These are phyloP conservation scores for Prenolepis imparis DNA, from an alignment of 2,888 invertebrate genomes.

Conservation along the genomic window DNA sequence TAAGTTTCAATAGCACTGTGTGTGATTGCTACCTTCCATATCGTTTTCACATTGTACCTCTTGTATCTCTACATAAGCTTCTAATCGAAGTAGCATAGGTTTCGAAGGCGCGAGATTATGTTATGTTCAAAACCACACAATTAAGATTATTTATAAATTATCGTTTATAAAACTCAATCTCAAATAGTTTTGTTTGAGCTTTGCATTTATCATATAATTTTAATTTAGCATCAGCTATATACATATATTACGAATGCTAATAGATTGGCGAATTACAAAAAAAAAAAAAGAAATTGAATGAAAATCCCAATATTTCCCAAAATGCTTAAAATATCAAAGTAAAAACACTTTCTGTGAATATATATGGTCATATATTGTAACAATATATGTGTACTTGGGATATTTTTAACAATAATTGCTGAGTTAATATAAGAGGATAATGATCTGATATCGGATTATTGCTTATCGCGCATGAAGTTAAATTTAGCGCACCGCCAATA, in stretches of 20 bases:
- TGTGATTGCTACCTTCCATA: slow-evolving; percentile 34
- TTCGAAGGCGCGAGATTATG: background rate
- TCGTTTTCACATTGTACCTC: background rate
- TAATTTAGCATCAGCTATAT: background rate
- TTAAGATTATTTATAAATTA: background rate
- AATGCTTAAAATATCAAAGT: background rate
- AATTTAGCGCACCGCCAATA: background rate
- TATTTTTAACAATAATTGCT: background rate
- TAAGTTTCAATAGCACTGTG: slow-evolving; percentile 25
- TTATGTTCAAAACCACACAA: background rate
- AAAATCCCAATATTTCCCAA: background rate
- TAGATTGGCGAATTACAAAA: background rate
- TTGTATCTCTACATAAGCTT: background rate
- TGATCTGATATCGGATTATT: background rate
- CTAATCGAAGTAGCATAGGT: background rate
- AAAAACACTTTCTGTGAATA: background rate
- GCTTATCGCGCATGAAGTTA: background rate
- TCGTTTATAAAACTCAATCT: background rate
- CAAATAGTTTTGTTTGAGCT: background rate
- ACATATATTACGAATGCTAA: background rate
- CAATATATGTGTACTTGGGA: background rate
- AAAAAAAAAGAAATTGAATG: background rate
- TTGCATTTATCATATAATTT: background rate
- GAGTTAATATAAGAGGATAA: background rate
- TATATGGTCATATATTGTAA: slow-evolving; percentile 1